Evolutionary conservation across 2,888 invertebrate species (phyloP).

Genomic region (Ernsta delagoae): DNA sequence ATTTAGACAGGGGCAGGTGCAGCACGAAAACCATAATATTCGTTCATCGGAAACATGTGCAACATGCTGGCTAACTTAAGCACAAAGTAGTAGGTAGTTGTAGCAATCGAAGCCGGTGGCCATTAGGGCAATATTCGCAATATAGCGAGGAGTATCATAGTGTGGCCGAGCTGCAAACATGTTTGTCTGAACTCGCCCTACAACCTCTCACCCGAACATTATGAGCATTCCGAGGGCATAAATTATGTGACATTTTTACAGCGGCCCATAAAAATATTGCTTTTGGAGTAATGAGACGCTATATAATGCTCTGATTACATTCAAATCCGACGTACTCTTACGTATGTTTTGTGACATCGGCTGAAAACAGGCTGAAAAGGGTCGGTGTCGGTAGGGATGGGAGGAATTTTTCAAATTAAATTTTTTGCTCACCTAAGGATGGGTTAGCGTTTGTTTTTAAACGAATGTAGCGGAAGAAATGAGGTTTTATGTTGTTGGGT

Average conservation of each 20-base stretch:
- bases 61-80: too few species aligned
- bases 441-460: constrained; percentile 8
- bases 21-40: too few species aligned
- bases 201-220: constrained; percentile 30
- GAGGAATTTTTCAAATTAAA: constrained; percentile 27
- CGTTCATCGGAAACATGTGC: too few species aligned
- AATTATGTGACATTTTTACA: constrained; percentile 40
- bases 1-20: too few species aligned
- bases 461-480: constrained; percentile 9
- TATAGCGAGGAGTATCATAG: constrained; percentile 24
- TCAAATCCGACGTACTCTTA: constrained; percentile 14
- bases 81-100: too few species aligned
- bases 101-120: too few species aligned
- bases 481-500: background rate
- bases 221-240: constrained; percentile 37
- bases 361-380: constrained; percentile 30
- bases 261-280: constrained; percentile 36
- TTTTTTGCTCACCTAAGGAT: constrained; percentile 16
- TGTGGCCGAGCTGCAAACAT: constrained; percentile 57
- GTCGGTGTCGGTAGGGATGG: constrained; percentile 20
- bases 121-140: background rate
- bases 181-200: constrained; percentile 31
- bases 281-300: constrained; percentile 30
- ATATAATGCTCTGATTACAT: constrained; percentile 25
- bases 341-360: constrained; percentile 22